Base-by-base conservation (phyloP, 2,888 invertebrate genomes). In the Chloromyia formosa region DNA sequence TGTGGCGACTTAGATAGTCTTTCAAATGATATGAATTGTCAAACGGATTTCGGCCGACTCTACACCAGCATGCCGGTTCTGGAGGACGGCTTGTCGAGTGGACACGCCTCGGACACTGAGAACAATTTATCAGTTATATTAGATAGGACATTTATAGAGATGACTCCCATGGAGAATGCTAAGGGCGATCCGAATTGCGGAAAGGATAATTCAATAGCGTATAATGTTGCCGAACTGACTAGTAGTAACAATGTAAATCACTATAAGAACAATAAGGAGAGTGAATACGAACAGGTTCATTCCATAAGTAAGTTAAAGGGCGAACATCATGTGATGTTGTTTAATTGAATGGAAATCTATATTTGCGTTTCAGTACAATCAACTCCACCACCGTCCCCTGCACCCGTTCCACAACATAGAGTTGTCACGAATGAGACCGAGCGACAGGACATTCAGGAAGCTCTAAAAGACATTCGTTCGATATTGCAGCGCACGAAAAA, bases 81-180 rank as follows among this genome's bases (percentile, higher is more conserved):
- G 54, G 96, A 97, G 83, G 97, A 97, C 84, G 97, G 96, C 0
- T 86, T 97, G 75, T 96, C 96, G 2, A 96, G 96, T 73, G 96
- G 96, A 2, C 96, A 96, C 83, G 95, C 93, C 0, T 96, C 96
- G 75, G 97, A 97, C 83, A 94, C 92, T 0, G 97, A 97, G 85
- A 94, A 94, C 84, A 94, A 94, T 82, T 79, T 82, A 0, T 83
- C 77, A 16, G 66, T 82, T 23, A 80, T 75, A 45, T 80, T 82
- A 61, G 83, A 83, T 75, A 79, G 78, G 64, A 79, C 78, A 49
- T 79, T 76, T 64, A 76, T 79, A 71, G 79, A 79, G 69, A 73
- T 77, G 56, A 64, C 76, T 74, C 75, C 77, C 45, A 74, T 77
- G 75, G 77, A 77, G 72, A 72, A 76, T 49, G 56, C 56, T 54